phyloP scores from a whole-genome alignment of 92 coral and sea anemone species.

The Heliopora coerulea region DNA sequence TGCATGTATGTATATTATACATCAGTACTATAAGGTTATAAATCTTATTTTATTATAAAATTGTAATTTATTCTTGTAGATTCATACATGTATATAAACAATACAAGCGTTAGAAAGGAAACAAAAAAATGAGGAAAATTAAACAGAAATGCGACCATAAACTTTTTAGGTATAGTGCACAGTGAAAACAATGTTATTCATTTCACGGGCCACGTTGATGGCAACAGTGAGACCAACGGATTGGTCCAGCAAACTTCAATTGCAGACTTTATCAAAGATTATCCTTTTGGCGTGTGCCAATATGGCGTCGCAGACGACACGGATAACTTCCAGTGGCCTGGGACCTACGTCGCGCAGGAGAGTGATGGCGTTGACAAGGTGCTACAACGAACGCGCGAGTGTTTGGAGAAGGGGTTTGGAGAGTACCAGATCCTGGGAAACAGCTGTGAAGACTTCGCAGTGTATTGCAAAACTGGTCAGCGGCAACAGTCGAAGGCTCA shows the following conservation, averaged over 20 bases:
- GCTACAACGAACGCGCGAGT: slow-evolving; percentile 61
- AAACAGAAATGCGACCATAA: too few species aligned
- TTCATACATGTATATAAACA: too few species aligned
- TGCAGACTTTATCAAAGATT: background rate
- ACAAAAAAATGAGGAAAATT: too few species aligned
- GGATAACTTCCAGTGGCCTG: slow-evolving; percentile 37
- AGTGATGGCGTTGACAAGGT: slow-evolving; percentile 66
- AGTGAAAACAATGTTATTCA: slow-evolving; percentile 16
- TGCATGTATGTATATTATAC: too few species aligned
- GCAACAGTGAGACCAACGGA: slow-evolving; percentile 21
- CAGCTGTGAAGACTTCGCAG: slow-evolving; percentile 95
- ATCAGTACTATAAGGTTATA: too few species aligned
- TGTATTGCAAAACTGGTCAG: slow-evolving; percentile 89
- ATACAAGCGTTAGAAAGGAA: too few species aligned
- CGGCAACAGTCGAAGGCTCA: slow-evolving; percentile 83
- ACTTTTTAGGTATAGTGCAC: slow-evolving; percentile 21
- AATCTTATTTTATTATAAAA: too few species aligned
- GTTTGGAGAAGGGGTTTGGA: slow-evolving; percentile 81
- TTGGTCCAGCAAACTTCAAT: slow-evolving; percentile 17
- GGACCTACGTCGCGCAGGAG: slow-evolving; percentile 69
- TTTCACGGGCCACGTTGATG: slow-evolving; percentile 24
- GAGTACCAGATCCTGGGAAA: slow-evolving; percentile 87
- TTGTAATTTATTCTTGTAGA: too few species aligned
- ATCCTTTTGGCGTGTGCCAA: slow-evolving; percentile 25
- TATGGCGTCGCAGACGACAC: slow-evolving; percentile 18